A percentile compares a stretch with the other conserved stretches of the same genome.
phyloP scores from a whole-genome alignment of 2,888 invertebrate genomes.

The Serripes groenlandicus region DNA sequence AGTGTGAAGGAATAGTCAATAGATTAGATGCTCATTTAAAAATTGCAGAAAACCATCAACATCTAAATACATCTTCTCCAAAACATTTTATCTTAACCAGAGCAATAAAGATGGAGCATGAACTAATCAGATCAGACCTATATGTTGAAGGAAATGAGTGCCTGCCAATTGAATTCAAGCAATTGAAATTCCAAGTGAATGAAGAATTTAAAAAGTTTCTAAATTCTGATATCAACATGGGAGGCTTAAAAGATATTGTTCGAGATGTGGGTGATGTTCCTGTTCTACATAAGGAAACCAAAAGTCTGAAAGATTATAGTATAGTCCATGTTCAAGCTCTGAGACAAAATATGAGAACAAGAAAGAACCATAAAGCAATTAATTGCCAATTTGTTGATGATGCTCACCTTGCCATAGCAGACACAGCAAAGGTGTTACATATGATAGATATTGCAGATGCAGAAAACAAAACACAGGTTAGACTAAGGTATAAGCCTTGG shows the following conservation, averaged over 20 bases:
- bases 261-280: neutral
- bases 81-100: neutral
- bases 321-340: neutral
- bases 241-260: neutral
- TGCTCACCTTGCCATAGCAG: neutral
- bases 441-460: no score
- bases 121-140: neutral
- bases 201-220: neutral
- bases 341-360: neutral
- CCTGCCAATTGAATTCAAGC: neutral
- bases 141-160: no score
- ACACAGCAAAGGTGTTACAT: no score
- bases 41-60: neutral
- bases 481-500: no score
- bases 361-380: neutral
- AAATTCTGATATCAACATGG: neutral
- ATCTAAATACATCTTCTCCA: neutral
- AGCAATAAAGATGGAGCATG: neutral
- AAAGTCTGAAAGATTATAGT: neutral
- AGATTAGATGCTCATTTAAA: neutral
- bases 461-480: no score
- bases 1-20: neutral
- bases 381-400: neutral
- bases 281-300: neutral
- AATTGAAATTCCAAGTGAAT: neutral